Conservation (phyloP, 2,888 invertebrate genomes). For the Melieria picta region DNA sequence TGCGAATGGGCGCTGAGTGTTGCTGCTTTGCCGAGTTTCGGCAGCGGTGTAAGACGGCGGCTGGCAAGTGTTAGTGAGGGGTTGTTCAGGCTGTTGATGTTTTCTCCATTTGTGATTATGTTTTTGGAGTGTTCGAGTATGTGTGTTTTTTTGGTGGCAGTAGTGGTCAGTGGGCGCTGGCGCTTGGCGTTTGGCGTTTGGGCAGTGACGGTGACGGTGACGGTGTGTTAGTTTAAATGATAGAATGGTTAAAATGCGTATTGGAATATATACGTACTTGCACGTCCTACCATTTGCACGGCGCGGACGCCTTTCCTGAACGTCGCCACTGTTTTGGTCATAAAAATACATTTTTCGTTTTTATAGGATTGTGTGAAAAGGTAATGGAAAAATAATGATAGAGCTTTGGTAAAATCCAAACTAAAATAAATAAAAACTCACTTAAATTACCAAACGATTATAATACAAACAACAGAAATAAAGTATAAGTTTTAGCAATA, state of each 20-base stretch:
- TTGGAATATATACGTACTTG: constrained; percentile 85
- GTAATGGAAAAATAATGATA: constrained; percentile 52
- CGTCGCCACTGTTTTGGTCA: constrained; percentile 88
- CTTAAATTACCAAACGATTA: too few relatives aligned
- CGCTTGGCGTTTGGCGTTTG: neutral
- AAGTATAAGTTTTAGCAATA: too few relatives aligned
- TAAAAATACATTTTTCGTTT: constrained; percentile 66
- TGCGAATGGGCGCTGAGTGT: too few relatives aligned
- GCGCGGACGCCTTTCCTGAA: constrained; percentile 99
- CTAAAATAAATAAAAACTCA: too few relatives aligned
- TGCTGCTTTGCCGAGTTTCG: too few relatives aligned
- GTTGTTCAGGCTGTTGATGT: neutral
- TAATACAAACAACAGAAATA: too few relatives aligned
- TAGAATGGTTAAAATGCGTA: constrained; percentile 32
- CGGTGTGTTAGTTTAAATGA: neutral
- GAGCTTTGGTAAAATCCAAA: constrained; percentile 7
- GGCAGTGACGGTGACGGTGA: neutral
- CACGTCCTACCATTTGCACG: constrained; percentile 97
- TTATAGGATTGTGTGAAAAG: constrained; percentile 66
- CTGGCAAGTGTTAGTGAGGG: neutral
- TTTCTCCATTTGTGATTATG: neutral
- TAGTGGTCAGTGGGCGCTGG: neutral
- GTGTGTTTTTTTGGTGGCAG: constrained; percentile 14
- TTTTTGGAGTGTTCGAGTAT: neutral
- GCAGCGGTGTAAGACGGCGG: neutral